Percentiles rank a stretch among this genome's conserved stretches.
These are phyloP conservation scores for Parochlus steinenii DNA, from an alignment of 2,888 invertebrate species.

Conservation along the genomic window DNA sequence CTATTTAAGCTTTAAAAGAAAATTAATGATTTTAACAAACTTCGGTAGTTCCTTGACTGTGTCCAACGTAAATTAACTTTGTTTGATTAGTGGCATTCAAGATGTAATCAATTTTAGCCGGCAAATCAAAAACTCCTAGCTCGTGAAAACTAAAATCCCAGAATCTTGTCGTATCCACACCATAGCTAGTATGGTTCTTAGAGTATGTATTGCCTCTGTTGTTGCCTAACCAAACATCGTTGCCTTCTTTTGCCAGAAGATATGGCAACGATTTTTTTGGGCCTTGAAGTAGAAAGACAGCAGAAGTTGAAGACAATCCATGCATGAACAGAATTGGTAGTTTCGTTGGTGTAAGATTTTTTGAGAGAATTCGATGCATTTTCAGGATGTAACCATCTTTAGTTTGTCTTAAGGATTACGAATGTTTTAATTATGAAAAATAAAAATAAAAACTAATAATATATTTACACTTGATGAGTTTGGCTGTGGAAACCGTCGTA, in stretches of 20 bases:
- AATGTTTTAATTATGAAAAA: too few relatives aligned
- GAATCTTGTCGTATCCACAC: slow-evolving; percentile 1
- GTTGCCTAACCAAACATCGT: slow-evolving; percentile 12
- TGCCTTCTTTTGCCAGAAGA: slow-evolving; percentile 6
- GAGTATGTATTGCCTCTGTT: slow-evolving; percentile 11
- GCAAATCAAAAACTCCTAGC: slow-evolving; percentile 5
- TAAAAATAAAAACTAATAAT: too few relatives aligned
- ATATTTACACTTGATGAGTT: not conserved
- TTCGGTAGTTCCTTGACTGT: slow-evolving; percentile 9
- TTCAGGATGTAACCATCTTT: slow-evolving; percentile 52
- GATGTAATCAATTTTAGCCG: slow-evolving; percentile 9
- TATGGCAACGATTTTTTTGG: slow-evolving; percentile 5
- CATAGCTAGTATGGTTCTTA: not conserved
- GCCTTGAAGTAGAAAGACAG: slow-evolving; percentile 9
- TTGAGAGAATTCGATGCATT: slow-evolving; percentile 45
- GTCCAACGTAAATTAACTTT: slow-evolving; percentile 9
- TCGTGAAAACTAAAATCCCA: slow-evolving; percentile 12
- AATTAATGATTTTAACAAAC: not conserved
- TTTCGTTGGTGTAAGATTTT: slow-evolving; percentile 18
- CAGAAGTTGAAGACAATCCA: slow-evolving; percentile 7
- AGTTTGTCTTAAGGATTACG: too few relatives aligned
- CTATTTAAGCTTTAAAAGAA: not conserved
- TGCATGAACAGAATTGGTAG: slow-evolving; percentile 8
- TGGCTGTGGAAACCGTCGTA: not conserved
- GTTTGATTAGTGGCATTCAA: not conserved